Percentiles rank a stretch among this genome's conserved stretches.
Conservation (phyloP, 2,113 vertebrate genomes). For the Nothobranchius kuhntae region DNA sequence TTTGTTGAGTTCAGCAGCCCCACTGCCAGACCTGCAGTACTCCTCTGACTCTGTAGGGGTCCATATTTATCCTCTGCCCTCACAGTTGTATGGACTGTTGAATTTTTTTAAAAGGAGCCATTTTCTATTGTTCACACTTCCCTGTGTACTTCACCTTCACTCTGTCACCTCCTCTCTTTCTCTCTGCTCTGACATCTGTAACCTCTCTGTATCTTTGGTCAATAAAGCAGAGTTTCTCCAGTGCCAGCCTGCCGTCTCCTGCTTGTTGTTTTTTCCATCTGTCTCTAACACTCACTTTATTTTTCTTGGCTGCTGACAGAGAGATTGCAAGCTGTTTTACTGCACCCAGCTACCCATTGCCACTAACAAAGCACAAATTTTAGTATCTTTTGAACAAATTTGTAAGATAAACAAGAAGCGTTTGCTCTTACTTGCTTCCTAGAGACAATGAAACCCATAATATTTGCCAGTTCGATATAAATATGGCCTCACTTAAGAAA, state of each 20-base stretch:
- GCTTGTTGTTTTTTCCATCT: slow-evolving; percentile 76
- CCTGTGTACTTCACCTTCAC: slow-evolving; percentile 22
- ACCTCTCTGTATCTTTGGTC: slow-evolving; percentile 68
- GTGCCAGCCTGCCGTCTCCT: slow-evolving; percentile 71
- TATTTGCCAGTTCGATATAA: neutral
- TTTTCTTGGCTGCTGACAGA: slow-evolving; percentile 66
- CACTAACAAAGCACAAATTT: slow-evolving; percentile 57
- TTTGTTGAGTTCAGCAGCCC: slow-evolving; percentile 53
- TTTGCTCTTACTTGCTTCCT: no score
- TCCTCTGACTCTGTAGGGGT: slow-evolving; percentile 56
- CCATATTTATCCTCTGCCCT: slow-evolving; percentile 55
- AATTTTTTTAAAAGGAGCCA: slow-evolving; percentile 57
- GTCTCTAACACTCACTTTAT: slow-evolving; percentile 70
- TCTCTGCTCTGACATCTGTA: slow-evolving; percentile 63
- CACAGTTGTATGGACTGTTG: slow-evolving; percentile 63
- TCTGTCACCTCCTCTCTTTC: slow-evolving; percentile 27
- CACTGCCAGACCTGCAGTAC: slow-evolving; percentile 71
- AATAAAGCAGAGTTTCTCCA: slow-evolving; percentile 79
- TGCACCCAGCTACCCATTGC: slow-evolving; percentile 59
- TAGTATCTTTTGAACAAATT: neutral
- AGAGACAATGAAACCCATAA: no score
- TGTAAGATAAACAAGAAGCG: neutral
- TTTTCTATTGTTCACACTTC: slow-evolving; percentile 68
- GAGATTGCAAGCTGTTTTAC: slow-evolving; percentile 43
- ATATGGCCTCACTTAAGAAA: neutral